A percentile compares a stretch with the other conserved stretches of the same genome.
These are phyloP conservation scores for Arge pagana DNA, from an alignment of 2,888 invertebrate genomes.

Conservation along the genomic window DNA sequence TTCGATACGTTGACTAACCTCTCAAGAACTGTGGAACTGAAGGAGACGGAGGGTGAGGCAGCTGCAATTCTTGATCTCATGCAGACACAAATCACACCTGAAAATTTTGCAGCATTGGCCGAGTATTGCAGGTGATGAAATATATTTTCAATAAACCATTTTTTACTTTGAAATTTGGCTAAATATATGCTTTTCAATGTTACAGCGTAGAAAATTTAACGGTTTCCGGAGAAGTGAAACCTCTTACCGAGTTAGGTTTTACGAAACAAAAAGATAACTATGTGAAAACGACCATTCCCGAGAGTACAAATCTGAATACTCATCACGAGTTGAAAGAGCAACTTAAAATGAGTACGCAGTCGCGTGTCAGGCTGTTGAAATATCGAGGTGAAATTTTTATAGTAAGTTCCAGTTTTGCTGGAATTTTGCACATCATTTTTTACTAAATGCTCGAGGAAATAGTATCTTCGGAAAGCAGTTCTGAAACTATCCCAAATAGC, in stretches of 20 bases:
- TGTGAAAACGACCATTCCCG: conserved; percentile 34
- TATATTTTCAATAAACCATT: not conserved
- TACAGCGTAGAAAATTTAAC: conserved; percentile 45
- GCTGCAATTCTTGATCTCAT: conserved; percentile 9
- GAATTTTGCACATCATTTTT: no score
- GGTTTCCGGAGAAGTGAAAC: conserved; percentile 43
- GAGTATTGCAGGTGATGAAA: conserved; percentile 59
- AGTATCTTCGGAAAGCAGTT: no score
- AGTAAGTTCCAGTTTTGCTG: conserved; percentile 35
- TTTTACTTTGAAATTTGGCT: not conserved
- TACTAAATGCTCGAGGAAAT: no score
- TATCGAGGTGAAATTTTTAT: conserved; percentile 45
- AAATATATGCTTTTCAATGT: not conserved
- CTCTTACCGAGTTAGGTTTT: conserved; percentile 4
- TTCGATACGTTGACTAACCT: conserved; percentile 26
- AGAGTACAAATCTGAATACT: conserved; percentile 41
- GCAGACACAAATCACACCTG: conserved; percentile 47
- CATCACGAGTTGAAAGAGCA: conserved; percentile 36
- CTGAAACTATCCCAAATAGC: no score
- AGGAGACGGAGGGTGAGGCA: not conserved
- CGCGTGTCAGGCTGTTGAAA: conserved; percentile 29
- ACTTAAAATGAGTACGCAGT: conserved; percentile 31
- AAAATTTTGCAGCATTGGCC: conserved; percentile 56
- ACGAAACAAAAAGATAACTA: conserved; percentile 30
- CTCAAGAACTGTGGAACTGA: not conserved